Evolutionary conservation across 1,140 invertebrate species (phyloP).

Genomic region (Conus ventricosus): DNA sequence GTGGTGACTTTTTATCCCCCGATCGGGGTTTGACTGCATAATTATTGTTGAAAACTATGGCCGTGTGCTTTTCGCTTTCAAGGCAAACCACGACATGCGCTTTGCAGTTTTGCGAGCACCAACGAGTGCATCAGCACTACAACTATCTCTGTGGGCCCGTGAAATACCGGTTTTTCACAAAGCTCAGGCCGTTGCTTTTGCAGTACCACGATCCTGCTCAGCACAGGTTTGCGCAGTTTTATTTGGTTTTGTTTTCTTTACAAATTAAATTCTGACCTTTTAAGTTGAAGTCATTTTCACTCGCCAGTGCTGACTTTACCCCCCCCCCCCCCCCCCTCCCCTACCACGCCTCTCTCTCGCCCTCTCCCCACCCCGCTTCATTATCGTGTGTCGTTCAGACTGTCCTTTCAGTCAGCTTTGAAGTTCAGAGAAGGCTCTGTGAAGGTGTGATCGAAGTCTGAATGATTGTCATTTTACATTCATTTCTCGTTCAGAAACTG

Average conservation of each 20-base stretch:
- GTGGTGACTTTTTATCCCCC: too few species aligned
- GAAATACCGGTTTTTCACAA: background rate
- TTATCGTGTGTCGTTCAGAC: too few species aligned
- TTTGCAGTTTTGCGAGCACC: background rate
- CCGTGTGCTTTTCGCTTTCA: background rate
- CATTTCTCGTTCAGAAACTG: too few species aligned
- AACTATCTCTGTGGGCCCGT: background rate
- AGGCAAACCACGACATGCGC: background rate
- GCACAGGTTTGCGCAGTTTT: background rate
- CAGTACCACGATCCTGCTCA: background rate
- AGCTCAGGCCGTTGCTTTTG: background rate
- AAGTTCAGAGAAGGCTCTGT: too few species aligned
- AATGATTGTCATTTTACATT: too few species aligned
- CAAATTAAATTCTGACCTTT: background rate
- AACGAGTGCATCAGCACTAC: background rate
- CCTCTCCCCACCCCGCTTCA: background rate
- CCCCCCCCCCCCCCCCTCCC: too few species aligned
- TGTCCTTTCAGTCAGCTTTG: too few species aligned
- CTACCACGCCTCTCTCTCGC: background rate
- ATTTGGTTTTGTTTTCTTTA: background rate
- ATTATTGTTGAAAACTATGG: background rate
- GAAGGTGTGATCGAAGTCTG: too few species aligned
- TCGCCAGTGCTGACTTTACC: background rate
- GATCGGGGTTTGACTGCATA: too few species aligned
- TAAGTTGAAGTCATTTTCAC: background rate